A percentile compares a stretch with the other conserved stretches of the same genome.
These are phyloP conservation scores for Stictonetta naevosa DNA, from an alignment of 2,113 vertebrate species.

Conservation along the genomic window DNA sequence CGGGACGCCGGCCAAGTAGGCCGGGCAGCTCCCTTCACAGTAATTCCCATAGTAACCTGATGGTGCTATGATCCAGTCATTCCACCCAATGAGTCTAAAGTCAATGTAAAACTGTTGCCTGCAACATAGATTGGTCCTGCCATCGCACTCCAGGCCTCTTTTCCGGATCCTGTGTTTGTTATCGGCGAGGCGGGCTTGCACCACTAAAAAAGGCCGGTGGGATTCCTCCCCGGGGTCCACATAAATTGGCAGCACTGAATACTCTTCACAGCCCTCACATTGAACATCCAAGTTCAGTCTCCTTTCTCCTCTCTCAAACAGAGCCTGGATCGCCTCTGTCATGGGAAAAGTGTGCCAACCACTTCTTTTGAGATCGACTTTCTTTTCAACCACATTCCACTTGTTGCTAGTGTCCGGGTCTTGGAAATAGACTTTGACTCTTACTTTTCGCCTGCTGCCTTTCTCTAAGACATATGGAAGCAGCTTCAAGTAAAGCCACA, in stretches of 20 bases:
- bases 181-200: constrained; percentile 89
- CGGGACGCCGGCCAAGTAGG: constrained; percentile 96
- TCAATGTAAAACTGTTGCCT: constrained; percentile 99
- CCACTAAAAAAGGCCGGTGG: constrained; percentile 95
- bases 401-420: constrained; percentile 82
- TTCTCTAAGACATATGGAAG: constrained; percentile 90
- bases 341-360: constrained; percentile 98
- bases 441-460: constrained; percentile 90
- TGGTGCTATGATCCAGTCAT: constrained; percentile 99
- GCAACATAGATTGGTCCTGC: constrained; percentile 94
- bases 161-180: constrained; percentile 97
- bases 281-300: constrained; percentile 93
- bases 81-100: constrained; percentile 98
- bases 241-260: constrained; percentile 87
- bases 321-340: constrained; percentile 89
- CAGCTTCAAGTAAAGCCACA: constrained; percentile 97
- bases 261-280: constrained; percentile 90
- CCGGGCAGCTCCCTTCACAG: constrained; percentile 98
- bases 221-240: constrained; percentile 91
- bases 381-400: constrained; percentile 93
- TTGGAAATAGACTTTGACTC: constrained; percentile 91
- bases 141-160: constrained; percentile 96
- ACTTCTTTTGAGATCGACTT: constrained; percentile 94
- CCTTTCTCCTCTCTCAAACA: constrained; percentile 88
- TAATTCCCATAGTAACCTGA: constrained; percentile 98